Percentiles rank a stretch among this genome's conserved stretches.
Conservation (phyloP, 2,113 vertebrate genomes). For the Bagarius yarrelli region DNA sequence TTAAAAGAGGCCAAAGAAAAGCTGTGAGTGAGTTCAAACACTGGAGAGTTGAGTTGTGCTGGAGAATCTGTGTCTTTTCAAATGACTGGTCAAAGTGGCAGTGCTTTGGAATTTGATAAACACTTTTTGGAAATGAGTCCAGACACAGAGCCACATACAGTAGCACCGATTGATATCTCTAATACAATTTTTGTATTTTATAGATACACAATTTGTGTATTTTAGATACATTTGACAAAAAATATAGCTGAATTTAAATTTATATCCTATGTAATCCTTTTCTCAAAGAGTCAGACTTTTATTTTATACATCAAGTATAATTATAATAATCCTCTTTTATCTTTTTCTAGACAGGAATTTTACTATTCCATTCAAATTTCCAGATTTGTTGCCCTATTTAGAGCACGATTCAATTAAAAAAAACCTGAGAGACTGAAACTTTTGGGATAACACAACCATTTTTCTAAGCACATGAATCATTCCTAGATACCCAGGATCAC, state of each 20-base stretch:
- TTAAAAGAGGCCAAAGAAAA: conserved; percentile 51
- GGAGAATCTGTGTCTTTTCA: conserved; percentile 42
- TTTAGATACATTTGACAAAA: too few species aligned
- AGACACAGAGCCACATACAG: background rate
- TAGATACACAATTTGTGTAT: too few species aligned
- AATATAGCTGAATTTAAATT: too few species aligned
- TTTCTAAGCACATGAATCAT: background rate
- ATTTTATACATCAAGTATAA: too few species aligned
- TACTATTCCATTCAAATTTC: background rate
- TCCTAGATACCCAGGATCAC: background rate
- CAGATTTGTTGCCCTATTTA: background rate
- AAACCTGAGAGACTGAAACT: background rate
- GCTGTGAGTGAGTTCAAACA: conserved; percentile 45
- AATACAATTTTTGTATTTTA: too few species aligned
- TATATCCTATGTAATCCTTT: too few species aligned
- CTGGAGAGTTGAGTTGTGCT: conserved; percentile 27
- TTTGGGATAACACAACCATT: background rate
- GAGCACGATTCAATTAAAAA: background rate
- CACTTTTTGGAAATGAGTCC: background rate
- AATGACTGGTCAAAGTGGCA: background rate
- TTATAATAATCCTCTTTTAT: too few species aligned
- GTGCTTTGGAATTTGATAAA: conserved; percentile 3
- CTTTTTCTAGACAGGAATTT: background rate
- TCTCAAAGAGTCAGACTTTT: too few species aligned
- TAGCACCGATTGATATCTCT: too few species aligned